These are phyloP conservation scores for Parazoanthus swiftii DNA, from an alignment of 92 coral and sea anemone species.

Conservation along the genomic window DNA sequence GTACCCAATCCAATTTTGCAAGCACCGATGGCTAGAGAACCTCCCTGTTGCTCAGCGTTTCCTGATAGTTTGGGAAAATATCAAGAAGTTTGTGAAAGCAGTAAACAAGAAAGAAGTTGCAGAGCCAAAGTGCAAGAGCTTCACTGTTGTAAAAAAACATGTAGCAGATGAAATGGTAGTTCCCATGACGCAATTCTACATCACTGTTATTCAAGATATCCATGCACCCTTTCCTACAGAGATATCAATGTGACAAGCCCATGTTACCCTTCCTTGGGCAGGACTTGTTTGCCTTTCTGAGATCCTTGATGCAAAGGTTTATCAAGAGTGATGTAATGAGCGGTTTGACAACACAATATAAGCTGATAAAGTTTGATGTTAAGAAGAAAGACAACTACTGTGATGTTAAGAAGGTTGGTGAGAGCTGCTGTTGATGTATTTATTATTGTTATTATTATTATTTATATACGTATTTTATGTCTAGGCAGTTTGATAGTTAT, in stretches of 20 bases:
- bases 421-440: constrained; percentile 17
- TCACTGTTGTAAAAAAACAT: constrained; percentile 25
- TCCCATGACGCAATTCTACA: constrained; percentile 25
- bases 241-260: constrained; percentile 31
- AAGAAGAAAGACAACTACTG: constrained; percentile 23
- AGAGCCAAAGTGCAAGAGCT: constrained; percentile 31
- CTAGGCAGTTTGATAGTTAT: too few relatives aligned
- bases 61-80: constrained; percentile 48
- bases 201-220: constrained; percentile 28
- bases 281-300: constrained; percentile 30
- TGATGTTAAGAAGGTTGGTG: constrained; percentile 28
- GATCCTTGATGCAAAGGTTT: constrained; percentile 26
- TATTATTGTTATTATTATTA: too few relatives aligned
- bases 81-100: constrained; percentile 43
- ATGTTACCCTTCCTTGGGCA: constrained; percentile 28
- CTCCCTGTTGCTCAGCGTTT: constrained; percentile 50
- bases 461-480: too few relatives aligned
- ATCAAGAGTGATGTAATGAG: constrained; percentile 17
- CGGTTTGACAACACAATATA: constrained; percentile 28
- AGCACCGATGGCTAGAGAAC: constrained; percentile 46
- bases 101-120: constrained; percentile 41
- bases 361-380: constrained; percentile 24
- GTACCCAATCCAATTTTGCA: constrained; percentile 38
- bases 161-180: constrained; percentile 24
- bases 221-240: constrained; percentile 37